Percentiles rank a stretch among this genome's conserved stretches.
Evolutionary conservation across 2,888 invertebrate genomes (phyloP).

Genomic region (Cotesia congregata): DNA sequence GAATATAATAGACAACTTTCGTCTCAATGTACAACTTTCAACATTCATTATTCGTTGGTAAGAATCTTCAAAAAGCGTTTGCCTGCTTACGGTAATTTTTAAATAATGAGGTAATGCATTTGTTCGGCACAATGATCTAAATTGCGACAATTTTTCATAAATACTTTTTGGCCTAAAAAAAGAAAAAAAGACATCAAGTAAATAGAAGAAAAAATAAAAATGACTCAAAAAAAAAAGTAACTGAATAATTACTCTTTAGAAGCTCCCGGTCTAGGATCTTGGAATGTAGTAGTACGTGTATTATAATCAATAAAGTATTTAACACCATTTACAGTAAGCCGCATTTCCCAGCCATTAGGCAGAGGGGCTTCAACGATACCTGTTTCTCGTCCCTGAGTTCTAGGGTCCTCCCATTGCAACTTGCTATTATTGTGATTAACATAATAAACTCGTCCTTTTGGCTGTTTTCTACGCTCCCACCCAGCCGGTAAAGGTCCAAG

Average conservation of each 20-base stretch:
- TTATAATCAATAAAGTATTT: constrained; percentile 99
- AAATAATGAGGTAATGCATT: constrained; percentile 97
- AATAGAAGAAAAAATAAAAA: constrained; percentile 1
- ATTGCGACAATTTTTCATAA: constrained; percentile 98
- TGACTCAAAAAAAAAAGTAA: constrained; percentile 5
- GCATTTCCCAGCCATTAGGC: constrained; percentile 97
- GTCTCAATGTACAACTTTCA: constrained; percentile 95
- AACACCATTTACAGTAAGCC: constrained; percentile 94
- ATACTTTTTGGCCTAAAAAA: constrained; percentile 86
- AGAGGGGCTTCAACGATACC: constrained; percentile 88
- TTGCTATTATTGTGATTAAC: constrained; percentile 99
- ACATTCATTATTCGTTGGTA: constrained; percentile 99
- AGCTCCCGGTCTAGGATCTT: constrained; percentile 92
- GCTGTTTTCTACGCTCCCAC: constrained; percentile 96
- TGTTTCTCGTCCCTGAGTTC: constrained; percentile 92
- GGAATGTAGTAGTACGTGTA: constrained; percentile 96
- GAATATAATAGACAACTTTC: constrained; percentile 97
- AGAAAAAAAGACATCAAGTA: constrained; percentile 41
- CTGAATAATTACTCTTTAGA: constrained; percentile 79
- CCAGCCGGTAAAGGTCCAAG: constrained; percentile 92
- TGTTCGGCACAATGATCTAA: constrained; percentile 92
- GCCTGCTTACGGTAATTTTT: constrained; percentile 94
- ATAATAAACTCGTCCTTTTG: constrained; percentile 95
- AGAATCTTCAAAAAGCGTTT: constrained; percentile 98
- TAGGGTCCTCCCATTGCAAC: constrained; percentile 99